Evolutionary conservation across 2,113 vertebrate genomes (phyloP).

Genomic region (Oreochromis aureus): DNA sequence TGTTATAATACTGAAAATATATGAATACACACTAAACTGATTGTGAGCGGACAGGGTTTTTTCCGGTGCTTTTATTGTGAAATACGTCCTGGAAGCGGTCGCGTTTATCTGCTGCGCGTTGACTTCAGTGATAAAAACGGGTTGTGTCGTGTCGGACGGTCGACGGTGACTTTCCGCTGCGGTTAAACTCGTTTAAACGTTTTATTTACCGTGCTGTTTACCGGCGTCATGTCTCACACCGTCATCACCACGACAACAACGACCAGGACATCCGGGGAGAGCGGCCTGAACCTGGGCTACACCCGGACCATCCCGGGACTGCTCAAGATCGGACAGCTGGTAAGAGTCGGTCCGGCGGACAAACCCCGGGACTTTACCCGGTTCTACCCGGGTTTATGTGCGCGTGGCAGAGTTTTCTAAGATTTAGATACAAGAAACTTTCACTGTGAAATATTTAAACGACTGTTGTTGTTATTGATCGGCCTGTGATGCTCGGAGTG

Average conservation of each 20-base stretch:
- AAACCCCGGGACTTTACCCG: not conserved
- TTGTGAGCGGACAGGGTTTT: not conserved
- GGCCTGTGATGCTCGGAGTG: not conserved
- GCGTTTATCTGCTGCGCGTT: not conserved
- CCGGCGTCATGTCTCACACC: conserved; percentile 64
- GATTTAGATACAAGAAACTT: not conserved
- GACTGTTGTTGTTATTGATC: not conserved
- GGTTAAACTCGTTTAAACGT: not conserved
- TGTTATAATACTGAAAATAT: not conserved
- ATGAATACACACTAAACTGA: not conserved
- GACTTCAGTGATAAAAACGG: not conserved
- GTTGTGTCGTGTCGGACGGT: not conserved
- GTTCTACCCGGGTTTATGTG: not conserved
- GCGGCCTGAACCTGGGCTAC: conserved; percentile 58
- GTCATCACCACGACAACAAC: conserved; percentile 43
- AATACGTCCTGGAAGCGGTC: not conserved
- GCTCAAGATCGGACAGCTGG: conserved; percentile 71
- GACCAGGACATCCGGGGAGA: conserved; percentile 37
- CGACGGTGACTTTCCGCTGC: not conserved
- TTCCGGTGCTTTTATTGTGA: conserved; percentile 7
- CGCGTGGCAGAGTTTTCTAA: not conserved
- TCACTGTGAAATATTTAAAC: not conserved
- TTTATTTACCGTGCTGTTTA: not conserved
- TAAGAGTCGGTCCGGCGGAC: conserved; percentile 33
- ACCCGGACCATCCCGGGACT: conserved; percentile 62